These are phyloP conservation scores for Tragelaphus oryx DNA, from an alignment of 2,797 vertebrate species.

Conservation along the genomic window DNA sequence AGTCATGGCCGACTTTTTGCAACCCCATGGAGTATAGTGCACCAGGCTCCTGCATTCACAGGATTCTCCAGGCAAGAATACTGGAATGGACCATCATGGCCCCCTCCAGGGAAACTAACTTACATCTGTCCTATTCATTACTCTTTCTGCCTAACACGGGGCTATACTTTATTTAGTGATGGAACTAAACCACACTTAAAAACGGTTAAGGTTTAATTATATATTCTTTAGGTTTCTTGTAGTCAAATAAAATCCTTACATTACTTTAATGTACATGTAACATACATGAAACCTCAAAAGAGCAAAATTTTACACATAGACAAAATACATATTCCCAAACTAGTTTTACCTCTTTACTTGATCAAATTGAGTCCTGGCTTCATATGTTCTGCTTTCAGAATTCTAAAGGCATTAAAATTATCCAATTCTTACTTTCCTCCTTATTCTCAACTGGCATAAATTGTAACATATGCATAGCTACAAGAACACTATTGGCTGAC, in stretches of 20 bases:
- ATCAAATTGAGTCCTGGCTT: background rate
- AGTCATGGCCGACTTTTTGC: background rate
- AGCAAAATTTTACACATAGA: background rate
- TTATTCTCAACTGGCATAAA: background rate
- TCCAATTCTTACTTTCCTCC: background rate
- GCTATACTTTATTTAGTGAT: background rate
- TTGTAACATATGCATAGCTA: background rate
- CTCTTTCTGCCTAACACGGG: background rate
- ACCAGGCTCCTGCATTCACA: background rate
- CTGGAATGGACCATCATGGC: background rate
- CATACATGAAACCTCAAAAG: background rate
- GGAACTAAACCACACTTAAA: background rate
- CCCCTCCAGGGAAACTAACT: background rate
- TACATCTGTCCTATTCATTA: background rate
- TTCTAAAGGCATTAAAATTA: slow-evolving; percentile 13
- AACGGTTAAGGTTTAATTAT: background rate
- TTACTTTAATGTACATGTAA: background rate
- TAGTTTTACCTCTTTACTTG: background rate
- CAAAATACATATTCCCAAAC: slow-evolving; percentile 13
- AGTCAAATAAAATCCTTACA: slow-evolving; percentile 16
- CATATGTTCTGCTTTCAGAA: background rate
- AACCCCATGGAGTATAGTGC: background rate
- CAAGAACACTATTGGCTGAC: background rate
- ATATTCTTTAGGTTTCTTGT: background rate
- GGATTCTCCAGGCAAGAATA: background rate